A percentile compares a stretch with the other conserved stretches of the same genome.
These are phyloP conservation scores for Eublepharis macularius DNA, from an alignment of 2,113 vertebrate genomes.

Conservation along the genomic window DNA sequence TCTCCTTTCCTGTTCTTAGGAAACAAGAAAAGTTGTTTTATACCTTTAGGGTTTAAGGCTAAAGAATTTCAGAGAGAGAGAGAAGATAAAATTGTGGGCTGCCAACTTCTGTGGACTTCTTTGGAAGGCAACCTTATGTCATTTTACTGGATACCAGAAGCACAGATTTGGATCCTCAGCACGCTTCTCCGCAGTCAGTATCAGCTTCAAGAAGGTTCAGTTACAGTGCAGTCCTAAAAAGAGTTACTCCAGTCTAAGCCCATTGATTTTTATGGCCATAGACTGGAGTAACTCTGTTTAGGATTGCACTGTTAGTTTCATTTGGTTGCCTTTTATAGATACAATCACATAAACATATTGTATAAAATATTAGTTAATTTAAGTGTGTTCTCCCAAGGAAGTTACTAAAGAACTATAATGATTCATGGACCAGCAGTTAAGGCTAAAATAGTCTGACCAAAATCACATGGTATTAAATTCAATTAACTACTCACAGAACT, in stretches of 20 bases:
- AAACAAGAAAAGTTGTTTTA: background rate
- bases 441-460: background rate
- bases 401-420: background rate
- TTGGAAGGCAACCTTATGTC: background rate
- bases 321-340: too few relatives aligned
- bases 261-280: too few relatives aligned
- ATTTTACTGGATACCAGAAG: background rate
- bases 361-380: background rate
- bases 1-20: too few relatives aligned
- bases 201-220: slow-evolving; percentile 9
- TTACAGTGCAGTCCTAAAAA: too few relatives aligned
- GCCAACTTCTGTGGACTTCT: background rate
- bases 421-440: background rate
- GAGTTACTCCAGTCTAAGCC: too few relatives aligned
- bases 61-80: background rate
- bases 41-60: background rate
- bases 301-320: too few relatives aligned
- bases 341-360: background rate
- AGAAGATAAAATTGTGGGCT: background rate
- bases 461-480: background rate
- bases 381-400: background rate
- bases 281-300: too few relatives aligned
- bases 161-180: background rate
- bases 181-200: background rate
- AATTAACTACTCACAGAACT: too few relatives aligned